Base-by-base conservation (phyloP, 2,797 vertebrate genomes). In the Macrochelys suwanniensis region DNA sequence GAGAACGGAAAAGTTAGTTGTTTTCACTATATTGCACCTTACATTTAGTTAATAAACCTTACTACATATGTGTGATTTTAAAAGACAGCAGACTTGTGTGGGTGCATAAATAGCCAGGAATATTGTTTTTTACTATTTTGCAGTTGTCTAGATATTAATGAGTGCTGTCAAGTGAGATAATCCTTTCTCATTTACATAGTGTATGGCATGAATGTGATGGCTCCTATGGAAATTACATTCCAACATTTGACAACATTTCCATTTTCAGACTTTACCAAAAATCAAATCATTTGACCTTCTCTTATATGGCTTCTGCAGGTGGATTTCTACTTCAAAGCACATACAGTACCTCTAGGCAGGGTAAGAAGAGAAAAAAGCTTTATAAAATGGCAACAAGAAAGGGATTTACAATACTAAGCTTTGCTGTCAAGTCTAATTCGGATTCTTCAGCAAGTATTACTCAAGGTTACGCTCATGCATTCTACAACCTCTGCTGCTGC, bases 371-470 rank as follows among this genome's bases (percentile, higher is more conserved):
- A 93, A 31, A 76, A 91, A 85, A 81, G 19, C 45, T 56, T 13
- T 47, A 33, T 71, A 80, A 82, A 86, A 47, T 0, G 86, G 33
- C 56, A 96, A 50, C 90, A 93, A 51, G 71, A 89, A 88, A 81
- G n/a, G 82, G 92, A 59, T 74, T 97, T 97, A 80, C 91, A 92
- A 80, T 53, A 88, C 5, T 89, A 95, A 90, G 78, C 82, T 84
- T 71, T 82, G 93, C 77, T 90, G 88, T 89, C 68, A 87, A 80
- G 94, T 93, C 5, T 89, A 93, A 94, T 97, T 98, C 95, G 80
- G 16, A 78, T 91, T 79, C 68, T 51, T 96, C 37, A 88, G 21
- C 6, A 95, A 54, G 5, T 33, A 42, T 88, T 95, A 94, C 93
- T 76, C 0, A 84, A 93, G 79, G 80, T 95, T 79, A 93, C 95